Evolutionary conservation across 2,888 invertebrate species (phyloP).

Genomic region (Pristionchus japonicus): DNA sequence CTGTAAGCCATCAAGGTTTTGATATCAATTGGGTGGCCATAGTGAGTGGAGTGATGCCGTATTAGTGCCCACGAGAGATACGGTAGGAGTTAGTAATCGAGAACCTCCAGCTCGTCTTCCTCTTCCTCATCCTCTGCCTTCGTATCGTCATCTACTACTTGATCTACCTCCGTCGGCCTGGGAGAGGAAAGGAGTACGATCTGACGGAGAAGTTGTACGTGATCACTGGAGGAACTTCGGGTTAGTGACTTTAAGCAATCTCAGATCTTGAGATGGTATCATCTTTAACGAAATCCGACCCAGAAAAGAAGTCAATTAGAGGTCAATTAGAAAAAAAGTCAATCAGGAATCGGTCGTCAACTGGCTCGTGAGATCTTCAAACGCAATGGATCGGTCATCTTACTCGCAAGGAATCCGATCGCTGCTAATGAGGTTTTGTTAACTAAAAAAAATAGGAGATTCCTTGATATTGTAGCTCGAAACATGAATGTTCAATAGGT

Average conservation of each 20-base stretch:
- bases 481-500: neutral
- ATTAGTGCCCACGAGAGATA: neutral
- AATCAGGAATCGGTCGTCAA: slow-evolving; percentile 14
- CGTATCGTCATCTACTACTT: neutral
- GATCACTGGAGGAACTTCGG: slow-evolving; percentile 9
- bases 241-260: neutral
- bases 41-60: too few species aligned
- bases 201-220: neutral
- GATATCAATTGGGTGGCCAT: too few species aligned
- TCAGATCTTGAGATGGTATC: too few species aligned
- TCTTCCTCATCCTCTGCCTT: neutral
- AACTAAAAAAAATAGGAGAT: neutral
- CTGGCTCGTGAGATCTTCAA: neutral
- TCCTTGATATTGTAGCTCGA: neutral
- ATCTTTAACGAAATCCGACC: too few species aligned
- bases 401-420: neutral
- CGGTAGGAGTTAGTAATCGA: neutral
- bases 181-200: neutral
- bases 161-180: neutral
- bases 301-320: too few species aligned
- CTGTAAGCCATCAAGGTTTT: too few species aligned
- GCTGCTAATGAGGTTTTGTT: neutral
- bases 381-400: neutral
- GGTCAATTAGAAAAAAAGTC: too few species aligned
- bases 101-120: neutral